Base-by-base conservation (phyloP, 2,888 invertebrate species). In the Tethea ocularis region DNA sequence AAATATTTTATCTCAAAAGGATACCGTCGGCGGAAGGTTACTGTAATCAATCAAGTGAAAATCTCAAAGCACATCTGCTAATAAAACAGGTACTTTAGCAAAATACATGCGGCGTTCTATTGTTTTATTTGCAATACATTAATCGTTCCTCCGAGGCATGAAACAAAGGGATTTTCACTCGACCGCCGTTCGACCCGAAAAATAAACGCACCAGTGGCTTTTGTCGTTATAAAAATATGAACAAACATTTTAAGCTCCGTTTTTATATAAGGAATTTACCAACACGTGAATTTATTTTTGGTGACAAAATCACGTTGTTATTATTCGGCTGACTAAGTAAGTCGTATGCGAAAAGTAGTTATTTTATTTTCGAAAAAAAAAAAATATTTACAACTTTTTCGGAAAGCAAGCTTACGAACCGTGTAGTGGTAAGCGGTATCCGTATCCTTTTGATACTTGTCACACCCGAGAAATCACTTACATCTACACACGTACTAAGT, bases 181-280 rank as follows among this genome's bases (percentile, higher is more conserved):
- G 17, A 56, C 38, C 29, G 29, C 24, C 13, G 61, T 38, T 57
- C 57, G 59, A 54, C 57, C 56, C 57, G 59, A 51, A 20, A 67
- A 67, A 62, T 59, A 61, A 60, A 67, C 69, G 73, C 72, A 60
- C 65, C 66, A 60, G 51, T 64, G 65, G 59, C 51, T 67, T 62
- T 66, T 59, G 61, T 59, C 60, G 65, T 54, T 64, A 64, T 60
- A 64, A 68, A 69, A 72, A 68, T 66, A 66, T 55, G 58, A 52
- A 58, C 52, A 41, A 57, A 57, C 61, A 57, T 60, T 57, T 52
- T 56, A 56, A 58, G 57, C 29, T 29, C 52, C 20, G 36, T 41
- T 41, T 63, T 65, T 67, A 58, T 63, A 60, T 61, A 65, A 59
- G 61, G 63, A 69, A 64, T 66, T 67, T 69, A 64, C 59, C 69